Percentiles rank a stretch among this genome's conserved stretches.
Evolutionary conservation across 1,140 invertebrate genomes (phyloP).

Genomic region (Lepidurus apus): DNA sequence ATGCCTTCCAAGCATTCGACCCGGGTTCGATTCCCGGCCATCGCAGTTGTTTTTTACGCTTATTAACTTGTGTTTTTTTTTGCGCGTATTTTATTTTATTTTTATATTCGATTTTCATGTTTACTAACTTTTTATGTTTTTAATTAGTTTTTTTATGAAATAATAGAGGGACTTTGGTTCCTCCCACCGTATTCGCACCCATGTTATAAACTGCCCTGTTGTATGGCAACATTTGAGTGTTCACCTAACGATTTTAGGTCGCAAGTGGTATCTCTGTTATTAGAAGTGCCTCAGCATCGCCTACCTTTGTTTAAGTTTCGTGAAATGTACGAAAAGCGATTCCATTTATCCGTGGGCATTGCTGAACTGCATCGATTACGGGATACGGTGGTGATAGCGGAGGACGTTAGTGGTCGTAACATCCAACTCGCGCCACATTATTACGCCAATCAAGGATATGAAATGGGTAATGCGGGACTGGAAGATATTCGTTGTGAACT

Average conservation of each 20-base stretch:
- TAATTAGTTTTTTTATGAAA: too few species aligned
- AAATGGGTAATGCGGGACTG: background rate
- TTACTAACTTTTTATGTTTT: background rate
- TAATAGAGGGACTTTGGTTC: background rate
- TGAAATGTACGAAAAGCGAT: slow-evolving; percentile 76
- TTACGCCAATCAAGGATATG: background rate
- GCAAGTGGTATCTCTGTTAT: slow-evolving; percentile 52
- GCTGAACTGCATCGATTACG: slow-evolving; percentile 74
- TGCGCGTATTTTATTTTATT: slow-evolving; percentile 51
- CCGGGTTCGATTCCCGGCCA: slow-evolving; percentile 91
- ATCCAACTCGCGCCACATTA: slow-evolving; percentile 24
- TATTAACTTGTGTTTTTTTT: slow-evolving; percentile 11
- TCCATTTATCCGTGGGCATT: slow-evolving; percentile 67
- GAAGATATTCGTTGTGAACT: slow-evolving; percentile 46
- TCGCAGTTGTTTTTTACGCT: slow-evolving; percentile 51
- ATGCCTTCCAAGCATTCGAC: slow-evolving; percentile 93
- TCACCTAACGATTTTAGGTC: slow-evolving; percentile 39
- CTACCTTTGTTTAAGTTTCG: slow-evolving; percentile 79
- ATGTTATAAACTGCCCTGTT: background rate
- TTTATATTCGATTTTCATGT: background rate
- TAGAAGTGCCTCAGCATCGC: slow-evolving; percentile 66
- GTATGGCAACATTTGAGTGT: background rate
- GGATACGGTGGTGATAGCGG: slow-evolving; percentile 67
- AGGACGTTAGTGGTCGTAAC: slow-evolving; percentile 46
- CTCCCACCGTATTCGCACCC: background rate